These are phyloP conservation scores for Drosophila cardini DNA, from an alignment of 1,140 invertebrate genomes.

Conservation along the genomic window DNA sequence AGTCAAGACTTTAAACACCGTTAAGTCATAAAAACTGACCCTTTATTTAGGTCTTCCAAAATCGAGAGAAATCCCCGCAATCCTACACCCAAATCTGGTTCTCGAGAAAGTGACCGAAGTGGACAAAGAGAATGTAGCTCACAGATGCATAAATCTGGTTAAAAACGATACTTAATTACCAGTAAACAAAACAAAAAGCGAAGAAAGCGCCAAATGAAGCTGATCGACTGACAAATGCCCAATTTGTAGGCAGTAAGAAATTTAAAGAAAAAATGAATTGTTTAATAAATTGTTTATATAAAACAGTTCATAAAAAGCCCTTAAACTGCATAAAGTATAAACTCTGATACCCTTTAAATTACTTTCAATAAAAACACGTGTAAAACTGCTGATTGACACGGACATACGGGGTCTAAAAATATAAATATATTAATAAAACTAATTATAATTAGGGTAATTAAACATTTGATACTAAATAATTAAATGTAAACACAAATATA, in stretches of 20 bases:
- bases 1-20: background rate
- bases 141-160: background rate
- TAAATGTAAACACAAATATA: slow-evolving; percentile 11
- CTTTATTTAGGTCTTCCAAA: slow-evolving; percentile 7
- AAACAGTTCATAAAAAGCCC: too few species aligned
- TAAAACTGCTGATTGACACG: background rate
- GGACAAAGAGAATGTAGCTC: too few species aligned
- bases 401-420: slow-evolving; percentile 16
- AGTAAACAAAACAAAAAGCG: background rate
- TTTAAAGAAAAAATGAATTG: background rate
- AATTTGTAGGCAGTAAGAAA: background rate
- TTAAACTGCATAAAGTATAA: too few species aligned
- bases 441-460: slow-evolving; percentile 61
- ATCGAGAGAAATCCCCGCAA: background rate
- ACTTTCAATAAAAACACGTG: slow-evolving; percentile 1
- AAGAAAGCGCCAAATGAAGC: background rate
- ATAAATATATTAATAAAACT: slow-evolving; percentile 58
- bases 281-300: too few species aligned
- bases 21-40: slow-evolving; percentile 31
- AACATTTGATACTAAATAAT: slow-evolving; percentile 58
- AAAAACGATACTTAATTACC: background rate
- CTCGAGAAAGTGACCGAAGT: slow-evolving; percentile 31
- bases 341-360: too few species aligned
- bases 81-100: background rate
- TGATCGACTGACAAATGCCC: background rate